Conservation (phyloP, 2,888 invertebrate genomes). For the Melieria picta region DNA sequence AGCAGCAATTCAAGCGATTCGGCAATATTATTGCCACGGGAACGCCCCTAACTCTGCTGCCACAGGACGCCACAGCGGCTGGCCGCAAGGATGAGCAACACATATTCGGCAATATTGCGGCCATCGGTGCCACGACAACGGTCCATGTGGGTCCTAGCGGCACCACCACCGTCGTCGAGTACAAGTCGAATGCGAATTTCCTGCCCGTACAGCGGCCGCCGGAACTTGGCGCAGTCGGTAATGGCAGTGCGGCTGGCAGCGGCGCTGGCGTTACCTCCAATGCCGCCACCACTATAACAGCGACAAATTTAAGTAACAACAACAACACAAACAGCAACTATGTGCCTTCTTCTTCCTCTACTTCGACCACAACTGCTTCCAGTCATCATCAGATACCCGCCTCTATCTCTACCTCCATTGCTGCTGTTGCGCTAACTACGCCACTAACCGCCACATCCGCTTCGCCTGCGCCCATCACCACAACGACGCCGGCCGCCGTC, state of each 20-base stretch:
- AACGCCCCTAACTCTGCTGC: constrained; percentile 15
- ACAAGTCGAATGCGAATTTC: constrained; percentile 58
- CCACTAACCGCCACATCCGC: constrained; percentile 19
- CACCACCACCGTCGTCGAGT: constrained; percentile 66
- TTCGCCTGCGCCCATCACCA: constrained; percentile 33
- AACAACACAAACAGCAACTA: constrained; percentile 46
- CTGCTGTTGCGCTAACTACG: not conserved
- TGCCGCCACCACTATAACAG: constrained; percentile 37
- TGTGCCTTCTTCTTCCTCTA: constrained; percentile 53
- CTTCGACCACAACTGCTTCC: constrained; percentile 25
- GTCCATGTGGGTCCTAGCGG: constrained; percentile 65
- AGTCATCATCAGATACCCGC: constrained; percentile 18
- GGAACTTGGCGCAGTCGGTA: constrained; percentile 10
- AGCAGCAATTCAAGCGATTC: constrained; percentile 47
- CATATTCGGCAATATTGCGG: constrained; percentile 46
- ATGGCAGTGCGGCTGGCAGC: constrained; percentile 29
- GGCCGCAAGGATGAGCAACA: constrained; percentile 39
- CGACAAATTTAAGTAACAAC: constrained; percentile 45
- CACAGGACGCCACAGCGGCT: constrained; percentile 4
- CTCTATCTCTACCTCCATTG: constrained; percentile 16
- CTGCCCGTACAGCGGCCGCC: constrained; percentile 44
- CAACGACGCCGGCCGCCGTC: constrained; percentile 33
- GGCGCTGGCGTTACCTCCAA: constrained; percentile 17
- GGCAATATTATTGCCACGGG: constrained; percentile 28
- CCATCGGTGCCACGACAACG: constrained; percentile 61